Base-by-base conservation (phyloP, 1,140 invertebrate species). In the Magallana ariakensis region DNA sequence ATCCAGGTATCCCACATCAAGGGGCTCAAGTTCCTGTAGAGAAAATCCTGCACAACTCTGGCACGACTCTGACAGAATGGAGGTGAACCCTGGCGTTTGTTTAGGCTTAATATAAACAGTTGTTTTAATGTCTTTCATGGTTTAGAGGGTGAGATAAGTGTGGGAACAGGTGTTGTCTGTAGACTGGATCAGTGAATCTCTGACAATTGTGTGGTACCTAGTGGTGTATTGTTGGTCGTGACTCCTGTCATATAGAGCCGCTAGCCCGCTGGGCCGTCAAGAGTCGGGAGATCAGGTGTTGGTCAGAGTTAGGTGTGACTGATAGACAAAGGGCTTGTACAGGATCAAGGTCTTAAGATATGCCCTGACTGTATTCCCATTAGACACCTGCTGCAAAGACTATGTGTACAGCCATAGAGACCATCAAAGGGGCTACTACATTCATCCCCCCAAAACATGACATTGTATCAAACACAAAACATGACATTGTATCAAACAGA, bases 41-140 rank as follows among this genome's bases (percentile, higher is more conserved):
- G 22, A 75, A n/a, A n/a, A n/a, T n/a, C n/a, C n/a, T n/a, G n/a
- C n/a, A n/a, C n/a, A n/a, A 75, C 22, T 75, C 66, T 26, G 22
- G 66, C 7, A 19, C 33, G 1, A 75, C 22, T 75, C 66, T 22
- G 9, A 62, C 58, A 62, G 58, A 8, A 16, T 16, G 15, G 11
- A 19, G 58, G 19, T 62, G 13, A 16, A 19, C 5, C 58, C 16
- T 15, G 19, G 10, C 33, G 66, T 75, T 75, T 75, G 66, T 75
- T 75, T 75, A 75, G 66, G 22, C 33, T 75, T 26, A 9, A 13
- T 26, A 75, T 75, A 75, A 75, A 75, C 66, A 46, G 66, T 75
- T 75, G 66, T 75, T 26, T 26, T 26, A 75, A 26, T 75, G 66
- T 26, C 66, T 75, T 75, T 75, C 66, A 75, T 75, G 66, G 26